Evolutionary conservation across 1,140 invertebrate genomes (phyloP).

Genomic region (Venturia canescens): DNA sequence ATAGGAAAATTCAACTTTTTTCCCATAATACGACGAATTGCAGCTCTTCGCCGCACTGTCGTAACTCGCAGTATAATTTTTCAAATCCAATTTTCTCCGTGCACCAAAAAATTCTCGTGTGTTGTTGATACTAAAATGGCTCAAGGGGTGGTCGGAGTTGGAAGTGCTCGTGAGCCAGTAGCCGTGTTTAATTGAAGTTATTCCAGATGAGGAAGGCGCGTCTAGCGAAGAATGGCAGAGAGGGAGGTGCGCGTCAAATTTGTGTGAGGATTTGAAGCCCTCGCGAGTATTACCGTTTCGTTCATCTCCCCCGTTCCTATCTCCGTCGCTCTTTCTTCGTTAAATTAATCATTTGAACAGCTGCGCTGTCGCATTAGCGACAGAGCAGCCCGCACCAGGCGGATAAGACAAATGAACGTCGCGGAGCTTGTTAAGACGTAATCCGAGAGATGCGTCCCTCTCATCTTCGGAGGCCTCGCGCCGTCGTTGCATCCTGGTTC

Average conservation of each 20-base stretch:
- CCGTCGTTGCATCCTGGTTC: slow-evolving; percentile 31
- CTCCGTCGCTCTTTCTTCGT: slow-evolving; percentile 53
- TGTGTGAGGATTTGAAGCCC: slow-evolving; percentile 2
- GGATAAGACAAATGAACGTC: slow-evolving; percentile 77
- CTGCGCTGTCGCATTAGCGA: slow-evolving; percentile 74
- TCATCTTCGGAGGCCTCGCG: slow-evolving; percentile 45
- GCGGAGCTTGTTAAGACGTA: slow-evolving; percentile 76
- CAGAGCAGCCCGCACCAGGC: slow-evolving; percentile 55
- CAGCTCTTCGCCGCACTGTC: too few relatives aligned
- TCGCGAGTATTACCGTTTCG: slow-evolving; percentile 3
- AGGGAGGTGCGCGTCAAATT: neutral
- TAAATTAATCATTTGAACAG: slow-evolving; percentile 77
- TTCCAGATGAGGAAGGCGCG: neutral
- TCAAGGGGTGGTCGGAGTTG: too few relatives aligned
- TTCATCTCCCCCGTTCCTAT: neutral
- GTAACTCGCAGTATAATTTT: too few relatives aligned
- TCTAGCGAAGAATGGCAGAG: neutral
- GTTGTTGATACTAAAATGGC: too few relatives aligned
- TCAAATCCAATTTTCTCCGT: too few relatives aligned
- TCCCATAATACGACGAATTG: too few relatives aligned
- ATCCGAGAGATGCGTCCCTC: slow-evolving; percentile 74
- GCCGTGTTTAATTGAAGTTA: neutral
- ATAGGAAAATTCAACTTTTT: too few relatives aligned
- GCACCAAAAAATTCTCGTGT: too few relatives aligned
- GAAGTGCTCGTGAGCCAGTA: neutral